Evolutionary conservation across 1,140 invertebrate species (phyloP).

Genomic region (Drosophila kurseongensis): DNA sequence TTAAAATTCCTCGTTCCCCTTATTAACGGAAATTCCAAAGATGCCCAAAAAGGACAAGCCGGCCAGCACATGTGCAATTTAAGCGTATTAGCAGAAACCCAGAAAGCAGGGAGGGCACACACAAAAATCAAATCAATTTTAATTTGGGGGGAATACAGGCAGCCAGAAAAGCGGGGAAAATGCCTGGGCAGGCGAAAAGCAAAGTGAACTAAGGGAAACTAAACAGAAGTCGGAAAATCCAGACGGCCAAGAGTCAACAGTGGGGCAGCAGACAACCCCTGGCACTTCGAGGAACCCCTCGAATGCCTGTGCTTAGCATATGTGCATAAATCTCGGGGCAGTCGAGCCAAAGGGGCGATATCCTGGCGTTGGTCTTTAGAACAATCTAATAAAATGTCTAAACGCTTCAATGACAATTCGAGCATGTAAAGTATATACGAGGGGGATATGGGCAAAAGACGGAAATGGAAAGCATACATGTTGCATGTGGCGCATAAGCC

Average conservation of each 20-base stretch:
- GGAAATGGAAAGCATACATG: constrained; percentile 56
- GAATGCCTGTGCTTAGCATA: constrained; percentile 73
- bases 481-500: constrained; percentile 78
- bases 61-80: constrained; percentile 60
- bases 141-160: constrained; percentile 75
- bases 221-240: constrained; percentile 17
- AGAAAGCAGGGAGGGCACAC: constrained; percentile 25
- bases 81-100: constrained; percentile 51
- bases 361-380: constrained; percentile 58
- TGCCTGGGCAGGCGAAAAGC: constrained; percentile 69
- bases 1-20: constrained; percentile 56
- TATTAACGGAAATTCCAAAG: constrained; percentile 63
- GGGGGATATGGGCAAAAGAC: not conserved
- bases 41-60: constrained; percentile 41
- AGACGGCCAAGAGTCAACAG: constrained; percentile 29
- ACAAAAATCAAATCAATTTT: constrained; percentile 83
- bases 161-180: constrained; percentile 47
- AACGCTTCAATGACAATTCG: constrained; percentile 83
- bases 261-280: constrained; percentile 51
- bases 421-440: constrained; percentile 70
- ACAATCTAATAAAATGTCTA: constrained; percentile 82
- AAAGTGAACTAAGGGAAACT: constrained; percentile 8
- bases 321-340: constrained; percentile 75
- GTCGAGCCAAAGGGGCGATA: constrained; percentile 53
- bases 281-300: constrained; percentile 53